A percentile compares a stretch with the other conserved stretches of the same genome.
phyloP scores from a whole-genome alignment of 2,888 invertebrate species.

The Molorchus minor region DNA sequence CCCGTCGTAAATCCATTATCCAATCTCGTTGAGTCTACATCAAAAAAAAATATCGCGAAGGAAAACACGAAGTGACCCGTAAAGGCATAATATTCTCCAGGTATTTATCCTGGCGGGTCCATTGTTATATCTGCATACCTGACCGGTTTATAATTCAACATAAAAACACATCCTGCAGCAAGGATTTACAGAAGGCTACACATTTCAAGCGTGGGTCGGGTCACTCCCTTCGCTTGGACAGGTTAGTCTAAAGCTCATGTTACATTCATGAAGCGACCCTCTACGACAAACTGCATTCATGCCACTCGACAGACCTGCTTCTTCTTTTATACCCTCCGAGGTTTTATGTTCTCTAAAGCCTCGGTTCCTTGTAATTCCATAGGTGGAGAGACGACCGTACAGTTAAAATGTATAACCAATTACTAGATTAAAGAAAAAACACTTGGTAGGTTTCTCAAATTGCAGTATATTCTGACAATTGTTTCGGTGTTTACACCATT shows the following conservation, averaged over 20 bases:
- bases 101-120: neutral
- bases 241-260: slow-evolving; percentile 51
- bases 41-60: neutral
- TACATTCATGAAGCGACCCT: slow-evolving; percentile 50
- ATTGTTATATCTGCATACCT: slow-evolving; percentile 20
- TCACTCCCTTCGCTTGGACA: slow-evolving; percentile 40
- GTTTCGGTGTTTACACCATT: too few relatives aligned
- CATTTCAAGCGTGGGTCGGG: slow-evolving; percentile 35
- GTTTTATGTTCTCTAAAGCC: slow-evolving; percentile 33
- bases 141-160: slow-evolving; percentile 30
- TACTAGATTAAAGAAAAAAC: too few relatives aligned
- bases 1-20: neutral
- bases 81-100: neutral
- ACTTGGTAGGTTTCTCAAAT: too few relatives aligned
- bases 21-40: neutral
- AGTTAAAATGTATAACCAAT: too few relatives aligned
- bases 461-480: too few relatives aligned
- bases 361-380: slow-evolving; percentile 17
- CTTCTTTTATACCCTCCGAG: slow-evolving; percentile 31
- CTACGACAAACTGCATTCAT: slow-evolving; percentile 46
- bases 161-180: slow-evolving; percentile 29
- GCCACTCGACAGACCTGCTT: slow-evolving; percentile 34
- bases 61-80: neutral
- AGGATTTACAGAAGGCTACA: slow-evolving; percentile 33
- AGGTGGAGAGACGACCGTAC: too few relatives aligned